Evolutionary conservation across 2,113 vertebrate species (phyloP).

Genomic region (Brachyhypopomus occidentalis): DNA sequence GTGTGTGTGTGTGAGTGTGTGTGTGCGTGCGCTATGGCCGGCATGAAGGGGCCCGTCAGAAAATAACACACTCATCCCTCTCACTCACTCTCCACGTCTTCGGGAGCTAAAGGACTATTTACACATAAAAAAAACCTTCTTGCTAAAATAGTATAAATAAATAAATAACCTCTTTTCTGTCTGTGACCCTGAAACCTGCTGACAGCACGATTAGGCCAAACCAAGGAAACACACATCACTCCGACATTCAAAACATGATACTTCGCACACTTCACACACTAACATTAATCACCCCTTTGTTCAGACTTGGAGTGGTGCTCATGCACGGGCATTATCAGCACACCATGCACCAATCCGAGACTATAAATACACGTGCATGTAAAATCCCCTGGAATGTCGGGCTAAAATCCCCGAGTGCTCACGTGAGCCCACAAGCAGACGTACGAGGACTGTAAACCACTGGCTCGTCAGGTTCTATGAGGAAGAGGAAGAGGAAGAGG

Average conservation of each 20-base stretch:
- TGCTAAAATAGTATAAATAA: background rate
- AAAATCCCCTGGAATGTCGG: conserved; percentile 16
- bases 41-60: background rate
- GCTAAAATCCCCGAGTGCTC: too few relatives aligned
- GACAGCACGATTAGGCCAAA: background rate
- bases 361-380: background rate
- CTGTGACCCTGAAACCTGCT: background rate
- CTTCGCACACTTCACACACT: background rate
- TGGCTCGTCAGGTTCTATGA: conserved; percentile 3
- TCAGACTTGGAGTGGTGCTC: background rate
- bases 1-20: background rate
- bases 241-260: conserved; percentile 31
- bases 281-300: conserved; percentile 23
- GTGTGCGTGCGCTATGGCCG: background rate
- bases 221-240: conserved; percentile 8
- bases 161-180: background rate
- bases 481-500: conserved; percentile 39
- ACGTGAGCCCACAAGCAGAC: too few relatives aligned
- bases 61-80: background rate
- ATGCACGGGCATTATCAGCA: conserved; percentile 4
- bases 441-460: background rate
- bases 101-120: too few relatives aligned
- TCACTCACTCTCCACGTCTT: too few relatives aligned
- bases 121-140: background rate
- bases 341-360: background rate